Base-by-base conservation (phyloP, 2,113 vertebrate genomes). In the Pygoscelis antarcticus region DNA sequence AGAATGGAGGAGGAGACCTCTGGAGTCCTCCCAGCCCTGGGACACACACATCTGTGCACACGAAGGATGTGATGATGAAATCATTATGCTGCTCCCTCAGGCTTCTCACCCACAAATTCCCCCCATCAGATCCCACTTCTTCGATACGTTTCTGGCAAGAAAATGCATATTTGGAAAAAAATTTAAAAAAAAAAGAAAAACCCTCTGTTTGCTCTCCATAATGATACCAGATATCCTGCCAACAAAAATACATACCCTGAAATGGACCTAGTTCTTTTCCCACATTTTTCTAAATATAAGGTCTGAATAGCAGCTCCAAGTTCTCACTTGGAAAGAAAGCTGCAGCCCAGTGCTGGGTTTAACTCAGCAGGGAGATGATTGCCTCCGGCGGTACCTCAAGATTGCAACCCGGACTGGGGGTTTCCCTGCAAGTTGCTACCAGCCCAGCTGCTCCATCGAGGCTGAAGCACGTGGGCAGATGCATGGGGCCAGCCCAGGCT, bases 231-330 rank as follows among this genome's bases (percentile, higher is more conserved):
- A 95, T 95, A 97, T 81, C 92, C 93, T 96, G 90, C 97, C 96
- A 97, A 98, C 75, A 97, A 98, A 97, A 98, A 97, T 78, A 96
- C 87, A 96, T 96, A 80, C 87, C 89, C 94, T 96, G 96, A 94
- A 97, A 97, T 89, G 91, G 93, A 97, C 95, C 92, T 96, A 83
- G 93, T 40, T 94, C 93, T 96, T 97, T 97, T 96, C 96, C 95
- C 97, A 97, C 97, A 96, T 96, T 96, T 97, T 97, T 97, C 94
- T 97, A 97, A 97, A 97, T 97, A 97, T 97, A 97, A 96, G 77
- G 44, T 89, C 94, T 89, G 84, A 93, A 74, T 76, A 96, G 87
- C 93, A 97, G 75, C 87, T 93, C 91, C 84, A 85, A 58, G 81
- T 52, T 79, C 91, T 87, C 61, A 4, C 93, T 79, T 94, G 74